Evolutionary conservation across 2,113 vertebrate species (phyloP).

Genomic region (Trochalopteron elliotii): DNA sequence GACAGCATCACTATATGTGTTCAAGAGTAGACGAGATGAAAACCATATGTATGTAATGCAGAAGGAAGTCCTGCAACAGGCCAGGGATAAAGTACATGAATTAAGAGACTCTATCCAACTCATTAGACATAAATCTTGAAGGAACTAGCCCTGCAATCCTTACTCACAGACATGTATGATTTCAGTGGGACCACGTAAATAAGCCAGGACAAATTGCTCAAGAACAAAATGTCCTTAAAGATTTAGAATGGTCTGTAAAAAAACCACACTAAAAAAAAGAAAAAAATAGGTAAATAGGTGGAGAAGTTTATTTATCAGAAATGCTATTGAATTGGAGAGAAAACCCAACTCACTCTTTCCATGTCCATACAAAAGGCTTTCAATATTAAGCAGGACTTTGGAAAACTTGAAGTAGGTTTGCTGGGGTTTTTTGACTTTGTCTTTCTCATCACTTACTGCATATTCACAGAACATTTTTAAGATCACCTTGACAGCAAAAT

Average conservation of each 20-base stretch:
- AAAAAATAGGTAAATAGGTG: neutral
- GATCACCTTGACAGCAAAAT: neutral
- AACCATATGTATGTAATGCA: constrained; percentile 54
- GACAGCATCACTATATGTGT: constrained; percentile 27
- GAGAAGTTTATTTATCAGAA: neutral
- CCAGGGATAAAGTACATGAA: constrained; percentile 31
- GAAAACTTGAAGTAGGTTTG: neutral
- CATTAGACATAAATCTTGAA: constrained; percentile 43
- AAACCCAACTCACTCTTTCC: neutral
- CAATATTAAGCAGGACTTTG: neutral
- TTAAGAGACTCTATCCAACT: constrained; percentile 41
- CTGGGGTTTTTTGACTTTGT: neutral
- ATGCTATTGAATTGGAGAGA: neutral
- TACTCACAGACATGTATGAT: neutral
- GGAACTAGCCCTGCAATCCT: neutral
- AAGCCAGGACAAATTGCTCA: constrained; percentile 30
- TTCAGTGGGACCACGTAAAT: constrained; percentile 20
- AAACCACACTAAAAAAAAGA: neutral
- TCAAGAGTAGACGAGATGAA: constrained; percentile 41
- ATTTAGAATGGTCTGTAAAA: neutral
- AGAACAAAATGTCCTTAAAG: constrained; percentile 51
- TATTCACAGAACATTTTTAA: neutral
- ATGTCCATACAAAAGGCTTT: neutral
- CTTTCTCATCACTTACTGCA: neutral
- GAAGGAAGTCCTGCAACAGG: constrained; percentile 48